Conservation (phyloP, 2,888 invertebrate genomes). For the Junonia oenone region DNA sequence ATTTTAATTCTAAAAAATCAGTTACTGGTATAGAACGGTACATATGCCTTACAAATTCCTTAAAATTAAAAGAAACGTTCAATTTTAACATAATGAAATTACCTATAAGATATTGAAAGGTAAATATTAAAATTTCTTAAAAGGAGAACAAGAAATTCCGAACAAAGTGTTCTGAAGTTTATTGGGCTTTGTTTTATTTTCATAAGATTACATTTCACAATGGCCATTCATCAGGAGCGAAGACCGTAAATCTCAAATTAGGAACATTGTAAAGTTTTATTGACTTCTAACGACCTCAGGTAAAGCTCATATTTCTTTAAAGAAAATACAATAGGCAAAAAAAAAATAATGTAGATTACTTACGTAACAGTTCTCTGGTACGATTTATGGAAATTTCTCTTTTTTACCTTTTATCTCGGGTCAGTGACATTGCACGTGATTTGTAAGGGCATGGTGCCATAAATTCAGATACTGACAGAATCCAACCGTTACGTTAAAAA, state of each 20-base stretch:
- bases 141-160: conserved; percentile 6
- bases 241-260: conserved; percentile 61
- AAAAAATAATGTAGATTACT: conserved; percentile 16
- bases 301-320: conserved; percentile 49
- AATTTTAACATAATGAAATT: not conserved
- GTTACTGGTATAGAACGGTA: too few relatives aligned
- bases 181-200: conserved; percentile 27
- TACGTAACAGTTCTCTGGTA: conserved; percentile 4
- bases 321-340: conserved; percentile 34
- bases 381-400: conserved; percentile 5
- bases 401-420: conserved; percentile 2
- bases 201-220: conserved; percentile 51
- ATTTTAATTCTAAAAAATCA: too few relatives aligned
- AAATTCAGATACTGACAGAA: not conserved
- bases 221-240: conserved; percentile 51
- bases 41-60: too few relatives aligned
- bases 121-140: not conserved
- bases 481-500: not conserved
- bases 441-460: not conserved
- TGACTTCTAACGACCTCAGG: conserved; percentile 48
- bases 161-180: conserved; percentile 21
- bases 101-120: not conserved
- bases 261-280: conserved; percentile 68
- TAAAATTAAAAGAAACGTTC: not conserved
- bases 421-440: not conserved